A percentile compares a stretch with the other conserved stretches of the same genome.
Evolutionary conservation across 2,797 vertebrate genomes (phyloP).

Genomic region (Melanotaenia boesemani): DNA sequence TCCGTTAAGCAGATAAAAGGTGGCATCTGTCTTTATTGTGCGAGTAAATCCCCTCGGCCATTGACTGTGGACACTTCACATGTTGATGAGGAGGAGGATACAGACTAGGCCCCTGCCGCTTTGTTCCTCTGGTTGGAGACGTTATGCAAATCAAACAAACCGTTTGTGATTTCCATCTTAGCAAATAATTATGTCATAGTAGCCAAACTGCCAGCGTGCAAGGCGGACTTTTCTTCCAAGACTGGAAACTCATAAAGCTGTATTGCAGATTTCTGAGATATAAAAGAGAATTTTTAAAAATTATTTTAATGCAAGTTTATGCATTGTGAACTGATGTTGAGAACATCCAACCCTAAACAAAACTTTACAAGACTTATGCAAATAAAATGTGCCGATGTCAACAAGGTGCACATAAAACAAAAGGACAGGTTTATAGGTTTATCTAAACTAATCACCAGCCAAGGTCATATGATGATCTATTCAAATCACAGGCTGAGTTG

Average conservation of each 20-base stretch:
- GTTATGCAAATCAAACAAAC: slow-evolving; percentile 83
- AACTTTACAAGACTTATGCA: slow-evolving; percentile 30
- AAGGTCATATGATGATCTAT: slow-evolving; percentile 41
- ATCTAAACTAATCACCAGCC: slow-evolving; percentile 36
- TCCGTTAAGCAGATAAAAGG: slow-evolving; percentile 78
- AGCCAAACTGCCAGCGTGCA: slow-evolving; percentile 8
- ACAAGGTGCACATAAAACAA: background rate
- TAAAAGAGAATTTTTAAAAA: background rate
- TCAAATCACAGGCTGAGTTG: slow-evolving; percentile 39
- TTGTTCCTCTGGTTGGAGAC: slow-evolving; percentile 49
- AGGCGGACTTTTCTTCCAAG: background rate
- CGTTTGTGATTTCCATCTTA: slow-evolving; percentile 70
- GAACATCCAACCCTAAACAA: background rate
- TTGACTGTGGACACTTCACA: slow-evolving; percentile 79
- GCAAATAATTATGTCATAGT: slow-evolving; percentile 42
- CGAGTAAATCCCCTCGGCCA: slow-evolving; percentile 64
- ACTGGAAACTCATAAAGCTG: background rate
- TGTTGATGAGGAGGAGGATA: slow-evolving; percentile 75
- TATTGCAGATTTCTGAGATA: background rate
- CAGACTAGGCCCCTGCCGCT: slow-evolving; percentile 34
- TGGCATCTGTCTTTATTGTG: slow-evolving; percentile 83
- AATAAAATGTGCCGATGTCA: slow-evolving; percentile 29
- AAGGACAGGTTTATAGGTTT: slow-evolving; percentile 23
- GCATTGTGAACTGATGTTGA: slow-evolving; percentile 3
- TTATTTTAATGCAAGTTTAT: background rate